Conservation (phyloP, 1,140 invertebrate species). For the Agraylea sexmaculata region DNA sequence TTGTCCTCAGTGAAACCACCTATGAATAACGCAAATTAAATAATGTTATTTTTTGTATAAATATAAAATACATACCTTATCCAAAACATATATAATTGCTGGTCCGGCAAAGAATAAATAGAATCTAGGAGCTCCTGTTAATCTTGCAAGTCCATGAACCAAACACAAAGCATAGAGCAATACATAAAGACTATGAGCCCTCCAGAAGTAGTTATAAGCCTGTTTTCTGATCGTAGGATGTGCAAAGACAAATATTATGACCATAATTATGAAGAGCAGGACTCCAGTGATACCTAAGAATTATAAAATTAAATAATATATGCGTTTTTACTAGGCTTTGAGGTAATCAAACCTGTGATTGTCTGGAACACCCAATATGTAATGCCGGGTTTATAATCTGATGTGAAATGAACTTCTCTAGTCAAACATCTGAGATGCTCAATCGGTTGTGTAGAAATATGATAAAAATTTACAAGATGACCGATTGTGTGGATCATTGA, state of each 20-base stretch:
- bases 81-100: conserved; percentile 77
- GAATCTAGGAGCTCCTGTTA: conserved; percentile 87
- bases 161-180: conserved; percentile 81
- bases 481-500: conserved; percentile 85
- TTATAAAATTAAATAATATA: conserved; percentile 19
- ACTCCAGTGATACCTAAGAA: conserved; percentile 90
- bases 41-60: conserved; percentile 5
- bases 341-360: conserved; percentile 60
- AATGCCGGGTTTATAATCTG: conserved; percentile 82
- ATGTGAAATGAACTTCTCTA: conserved; percentile 85
- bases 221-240: conserved; percentile 87
- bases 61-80: conserved; percentile 55
- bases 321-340: neutral
- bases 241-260: conserved; percentile 94
- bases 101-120: conserved; percentile 95
- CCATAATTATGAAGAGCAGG: conserved; percentile 83
- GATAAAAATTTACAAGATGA: conserved; percentile 98
- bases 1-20: conserved; percentile 81
- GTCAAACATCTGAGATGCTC: conserved; percentile 91
- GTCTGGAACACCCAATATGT: conserved; percentile 93
- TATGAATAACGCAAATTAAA: conserved; percentile 27
- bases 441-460: conserved; percentile 92
- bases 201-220: conserved; percentile 95
- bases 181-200: conserved; percentile 90
- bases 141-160: conserved; percentile 86